A percentile compares a stretch with the other conserved stretches of the same genome.
These are phyloP conservation scores for Acanthopleura granulata DNA, from an alignment of 2,888 invertebrate genomes.

Conservation along the genomic window DNA sequence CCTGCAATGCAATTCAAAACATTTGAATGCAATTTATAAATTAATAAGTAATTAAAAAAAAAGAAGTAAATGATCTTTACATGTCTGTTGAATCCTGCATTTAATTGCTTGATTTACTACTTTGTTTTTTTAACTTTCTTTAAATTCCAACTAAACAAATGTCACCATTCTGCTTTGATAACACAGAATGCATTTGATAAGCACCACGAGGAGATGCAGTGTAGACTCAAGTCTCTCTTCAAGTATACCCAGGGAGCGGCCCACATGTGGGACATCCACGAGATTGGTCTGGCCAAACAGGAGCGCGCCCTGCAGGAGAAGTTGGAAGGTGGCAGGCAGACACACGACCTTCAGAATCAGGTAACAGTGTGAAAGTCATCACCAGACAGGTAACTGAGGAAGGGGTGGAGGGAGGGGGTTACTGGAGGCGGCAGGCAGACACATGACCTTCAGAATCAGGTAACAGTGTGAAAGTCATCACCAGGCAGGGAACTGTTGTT, in stretches of 20 bases:
- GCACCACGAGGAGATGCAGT: constrained; percentile 49
- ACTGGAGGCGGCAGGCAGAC: constrained; percentile 60
- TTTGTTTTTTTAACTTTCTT: no score
- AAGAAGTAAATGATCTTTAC: no score
- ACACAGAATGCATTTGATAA: constrained; percentile 60
- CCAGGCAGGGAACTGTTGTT: no score
- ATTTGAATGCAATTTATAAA: no score
- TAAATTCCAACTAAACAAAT: no score
- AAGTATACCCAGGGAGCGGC: constrained; percentile 67
- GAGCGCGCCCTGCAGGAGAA: constrained; percentile 67
- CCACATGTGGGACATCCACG: constrained; percentile 68
- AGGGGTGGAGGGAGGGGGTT: no score
- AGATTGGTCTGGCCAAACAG: constrained; percentile 64
- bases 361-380: no score
- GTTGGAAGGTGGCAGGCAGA: constrained; percentile 60
- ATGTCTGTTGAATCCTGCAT: no score
- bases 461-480: constrained; percentile 24
- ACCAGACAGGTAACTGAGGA: neutral
- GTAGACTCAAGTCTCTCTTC: constrained; percentile 61
- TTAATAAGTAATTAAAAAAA: no score
- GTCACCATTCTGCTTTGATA: neutral
- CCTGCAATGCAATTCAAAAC: no score
- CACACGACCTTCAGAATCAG: constrained; percentile 67
- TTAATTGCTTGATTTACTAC: no score
- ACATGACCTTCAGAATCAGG: constrained; percentile 68